Evolutionary conservation across 2,888 invertebrate genomes (phyloP), one percentile per base, ranked within the genome.

Genomic region (Sabatieria punctata): DNA sequence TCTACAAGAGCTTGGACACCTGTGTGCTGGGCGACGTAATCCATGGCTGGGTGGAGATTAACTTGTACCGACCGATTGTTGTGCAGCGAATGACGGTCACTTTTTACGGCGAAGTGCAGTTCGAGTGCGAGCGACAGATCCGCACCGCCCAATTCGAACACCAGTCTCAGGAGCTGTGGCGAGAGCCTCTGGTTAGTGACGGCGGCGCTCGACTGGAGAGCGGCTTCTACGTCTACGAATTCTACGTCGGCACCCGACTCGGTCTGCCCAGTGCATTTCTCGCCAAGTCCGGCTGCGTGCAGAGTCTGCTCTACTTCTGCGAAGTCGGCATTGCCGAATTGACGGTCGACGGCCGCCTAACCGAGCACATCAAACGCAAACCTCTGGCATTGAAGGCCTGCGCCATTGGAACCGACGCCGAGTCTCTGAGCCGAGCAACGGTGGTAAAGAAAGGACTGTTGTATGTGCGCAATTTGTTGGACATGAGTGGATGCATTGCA

Each of bases 381-480:
- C 33, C 43, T 13, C 19, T 45, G 19, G 15, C 19, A 11, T 13
- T 43, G 4, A 15, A 26, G 15, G 37, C 18, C 15, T n/a, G 24
- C 35, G 35, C 13, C n/a, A 15, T 24, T 43, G 23, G 18, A 2
- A 22, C 35, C 33, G 24, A 6, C 13, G 4, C 8, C 4, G 39
- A 18, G 23, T 4, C 19, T 25, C n/a, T 36, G 21, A 22, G 21
- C 25, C 24, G 13, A 22, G 21, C 25, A 4, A 27, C 4, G 19
- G 37, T 25, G 6, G 44, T 33, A 26, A 3, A 44, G 18, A 30
- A 33, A 3, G 30, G 33, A 33, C 36, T 48, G 2, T 37, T 24
- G 24, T 48, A 45, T 39, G 51, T 51, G 26, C 27, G 43, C 22
- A 51, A 51, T 33, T 18, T 49, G 19, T 37, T 51, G 36, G 51